phyloP scores from a whole-genome alignment of 2,113 vertebrate species.

The Rousettus leschenaultii region DNA sequence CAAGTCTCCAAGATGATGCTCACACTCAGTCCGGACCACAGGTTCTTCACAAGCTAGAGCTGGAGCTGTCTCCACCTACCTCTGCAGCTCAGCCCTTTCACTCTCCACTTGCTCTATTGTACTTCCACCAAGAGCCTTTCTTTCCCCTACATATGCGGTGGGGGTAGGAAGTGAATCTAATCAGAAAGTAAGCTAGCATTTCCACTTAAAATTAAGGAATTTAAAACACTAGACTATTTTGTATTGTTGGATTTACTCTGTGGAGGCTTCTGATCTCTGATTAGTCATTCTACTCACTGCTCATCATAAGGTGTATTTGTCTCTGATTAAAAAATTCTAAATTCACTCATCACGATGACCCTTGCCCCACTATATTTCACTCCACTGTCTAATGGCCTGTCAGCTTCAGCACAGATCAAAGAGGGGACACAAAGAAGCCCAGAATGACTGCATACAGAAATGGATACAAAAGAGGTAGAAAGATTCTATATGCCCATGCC shows the following conservation, averaged over 20 bases:
- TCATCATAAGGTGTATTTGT: background rate
- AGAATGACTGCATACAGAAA: background rate
- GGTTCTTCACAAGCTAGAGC: background rate
- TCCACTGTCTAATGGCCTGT: background rate
- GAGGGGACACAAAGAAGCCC: background rate
- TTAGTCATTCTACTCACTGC: background rate
- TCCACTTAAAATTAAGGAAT: background rate
- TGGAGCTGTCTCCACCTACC: too few species aligned
- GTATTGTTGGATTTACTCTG: background rate
- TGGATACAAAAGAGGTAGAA: background rate
- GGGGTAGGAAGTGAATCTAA: background rate
- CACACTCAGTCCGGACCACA: background rate
- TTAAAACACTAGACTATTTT: background rate
- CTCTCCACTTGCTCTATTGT: background rate
- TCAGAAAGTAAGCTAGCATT: background rate
- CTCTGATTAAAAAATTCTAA: background rate
- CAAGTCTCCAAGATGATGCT: background rate
- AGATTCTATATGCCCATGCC: background rate
- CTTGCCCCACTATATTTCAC: background rate
- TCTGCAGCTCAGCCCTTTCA: background rate
- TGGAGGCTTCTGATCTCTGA: background rate
- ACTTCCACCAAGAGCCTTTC: background rate
- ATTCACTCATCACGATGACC: background rate
- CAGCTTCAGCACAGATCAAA: background rate
- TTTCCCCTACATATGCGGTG: background rate